Conservation (phyloP, 2,888 invertebrate species). For the Galeruca laticollis region DNA sequence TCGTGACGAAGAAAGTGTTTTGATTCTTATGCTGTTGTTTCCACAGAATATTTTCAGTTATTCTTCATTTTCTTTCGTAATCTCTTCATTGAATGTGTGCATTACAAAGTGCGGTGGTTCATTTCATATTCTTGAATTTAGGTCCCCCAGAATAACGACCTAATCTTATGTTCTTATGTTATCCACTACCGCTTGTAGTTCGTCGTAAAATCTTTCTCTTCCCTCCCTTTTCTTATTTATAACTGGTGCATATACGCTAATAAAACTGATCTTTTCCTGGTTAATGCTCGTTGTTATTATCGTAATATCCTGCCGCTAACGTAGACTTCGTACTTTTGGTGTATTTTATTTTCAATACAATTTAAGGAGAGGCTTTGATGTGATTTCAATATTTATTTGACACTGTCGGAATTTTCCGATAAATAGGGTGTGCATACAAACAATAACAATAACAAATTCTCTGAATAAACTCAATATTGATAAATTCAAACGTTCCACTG, state of each 20-base stretch:
- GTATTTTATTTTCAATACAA: too few species aligned
- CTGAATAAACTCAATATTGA: too few species aligned
- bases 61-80: neutral
- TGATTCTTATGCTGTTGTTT: too few species aligned
- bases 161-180: neutral
- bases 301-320: too few species aligned
- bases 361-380: too few species aligned
- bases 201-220: neutral
- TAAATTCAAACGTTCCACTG: too few species aligned
- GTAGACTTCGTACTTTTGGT: too few species aligned
- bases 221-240: neutral
- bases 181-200: neutral
- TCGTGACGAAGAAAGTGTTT: too few species aligned
- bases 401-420: too few species aligned
- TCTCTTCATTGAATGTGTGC: neutral
- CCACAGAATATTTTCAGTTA: neutral
- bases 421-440: too few species aligned
- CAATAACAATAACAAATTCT: too few species aligned
- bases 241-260: neutral
- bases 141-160: constrained; percentile 5
- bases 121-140: constrained; percentile 11
- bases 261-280: neutral
- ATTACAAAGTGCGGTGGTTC: constrained; percentile 7
- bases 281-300: neutral
- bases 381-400: too few species aligned